phyloP scores from a whole-genome alignment of 1,140 invertebrate species.

The Galleria mellonella region DNA sequence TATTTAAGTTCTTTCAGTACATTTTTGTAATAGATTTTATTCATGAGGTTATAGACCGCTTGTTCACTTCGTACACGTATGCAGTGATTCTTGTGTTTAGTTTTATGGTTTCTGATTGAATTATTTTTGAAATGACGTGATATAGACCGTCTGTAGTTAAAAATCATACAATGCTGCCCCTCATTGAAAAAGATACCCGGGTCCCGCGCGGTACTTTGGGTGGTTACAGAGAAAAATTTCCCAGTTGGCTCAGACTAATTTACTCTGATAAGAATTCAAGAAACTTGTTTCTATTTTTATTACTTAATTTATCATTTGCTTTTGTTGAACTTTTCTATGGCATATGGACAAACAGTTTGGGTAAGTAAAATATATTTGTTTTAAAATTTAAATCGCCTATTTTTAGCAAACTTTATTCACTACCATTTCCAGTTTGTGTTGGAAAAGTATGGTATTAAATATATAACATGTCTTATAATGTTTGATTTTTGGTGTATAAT shows the following conservation, averaged over 20 bases:
- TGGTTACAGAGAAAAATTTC: slow-evolving; percentile 81
- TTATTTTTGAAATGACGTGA: slow-evolving; percentile 57
- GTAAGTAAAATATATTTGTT: slow-evolving; percentile 47
- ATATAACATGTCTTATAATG: no score
- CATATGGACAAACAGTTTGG: slow-evolving; percentile 95
- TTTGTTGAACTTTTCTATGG: slow-evolving; percentile 98
- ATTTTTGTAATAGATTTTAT: not conserved
- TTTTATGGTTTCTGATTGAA: slow-evolving; percentile 34
- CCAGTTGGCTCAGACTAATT: slow-evolving; percentile 89
- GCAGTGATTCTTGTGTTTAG: slow-evolving; percentile 41
- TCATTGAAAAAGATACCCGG: slow-evolving; percentile 85
- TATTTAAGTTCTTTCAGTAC: no score
- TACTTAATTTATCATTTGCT: slow-evolving; percentile 95
- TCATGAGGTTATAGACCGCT: slow-evolving; percentile 50
- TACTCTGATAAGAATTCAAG: slow-evolving; percentile 94
- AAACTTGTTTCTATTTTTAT: slow-evolving; percentile 95
- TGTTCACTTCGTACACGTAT: slow-evolving; percentile 66
- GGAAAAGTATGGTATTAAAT: no score
- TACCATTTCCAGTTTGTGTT: no score
- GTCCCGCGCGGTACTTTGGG: slow-evolving; percentile 72
- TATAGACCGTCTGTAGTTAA: slow-evolving; percentile 9
- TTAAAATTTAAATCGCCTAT: no score
- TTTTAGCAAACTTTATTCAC: no score
- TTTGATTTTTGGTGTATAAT: no score
- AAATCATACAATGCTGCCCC: slow-evolving; percentile 80